A percentile compares a stretch with the other conserved stretches of the same genome.
Conservation (phyloP, 2,888 invertebrate species). For the Drosophila tripunctata region DNA sequence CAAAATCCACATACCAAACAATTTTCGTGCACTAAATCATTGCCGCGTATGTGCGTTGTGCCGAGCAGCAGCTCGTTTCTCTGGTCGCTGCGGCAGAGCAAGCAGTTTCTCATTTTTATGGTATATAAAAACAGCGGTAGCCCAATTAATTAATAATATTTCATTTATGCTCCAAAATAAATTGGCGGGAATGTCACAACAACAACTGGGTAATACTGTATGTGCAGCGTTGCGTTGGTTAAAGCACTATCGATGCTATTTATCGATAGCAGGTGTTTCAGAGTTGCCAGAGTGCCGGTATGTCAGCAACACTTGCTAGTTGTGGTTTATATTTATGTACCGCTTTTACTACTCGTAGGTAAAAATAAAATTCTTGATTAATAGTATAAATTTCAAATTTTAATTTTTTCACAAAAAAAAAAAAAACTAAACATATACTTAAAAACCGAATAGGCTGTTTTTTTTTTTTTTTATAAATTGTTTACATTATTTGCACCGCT, state of each 20-base stretch:
- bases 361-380: no score
- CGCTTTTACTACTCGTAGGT: no score
- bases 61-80: slow-evolving; percentile 27
- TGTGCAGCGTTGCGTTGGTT: not conserved
- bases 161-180: not conserved
- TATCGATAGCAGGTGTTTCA: not conserved
- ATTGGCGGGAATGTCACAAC: slow-evolving; percentile 6
- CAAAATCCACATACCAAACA: slow-evolving; percentile 87
- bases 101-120: slow-evolving; percentile 43
- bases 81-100: slow-evolving; percentile 9
- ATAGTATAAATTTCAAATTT: no score
- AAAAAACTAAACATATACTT: no score
- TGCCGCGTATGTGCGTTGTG: slow-evolving; percentile 54
- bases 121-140: no score
- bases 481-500: no score
- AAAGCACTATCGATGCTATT: not conserved
- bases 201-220: not conserved
- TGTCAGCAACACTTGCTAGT: no score
- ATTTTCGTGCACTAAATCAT: slow-evolving; percentile 89
- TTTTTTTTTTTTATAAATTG: no score
- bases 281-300: not conserved
- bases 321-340: no score
- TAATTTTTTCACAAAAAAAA: no score
- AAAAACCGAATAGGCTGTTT: no score
- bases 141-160: no score